Evolutionary conservation across 2,888 invertebrate species (phyloP).

Genomic region (Cremastinae sp.): DNA sequence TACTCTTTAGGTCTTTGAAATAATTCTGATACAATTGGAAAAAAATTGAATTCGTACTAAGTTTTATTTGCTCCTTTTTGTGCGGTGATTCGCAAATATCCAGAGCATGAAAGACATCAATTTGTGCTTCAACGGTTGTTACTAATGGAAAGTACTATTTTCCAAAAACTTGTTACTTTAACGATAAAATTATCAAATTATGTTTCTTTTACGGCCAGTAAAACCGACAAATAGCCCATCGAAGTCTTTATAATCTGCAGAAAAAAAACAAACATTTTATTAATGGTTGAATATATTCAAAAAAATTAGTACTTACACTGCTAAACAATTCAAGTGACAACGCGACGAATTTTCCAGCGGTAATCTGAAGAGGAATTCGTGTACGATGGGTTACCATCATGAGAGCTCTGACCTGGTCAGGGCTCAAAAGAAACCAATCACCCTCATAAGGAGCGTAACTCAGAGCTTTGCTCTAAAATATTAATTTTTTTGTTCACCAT

Average conservation of each 20-base stretch:
- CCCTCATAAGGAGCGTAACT: conserved; percentile 64
- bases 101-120: neutral
- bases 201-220: conserved; percentile 58
- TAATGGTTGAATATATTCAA: no score
- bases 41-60: no score
- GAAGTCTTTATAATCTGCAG: conserved; percentile 62
- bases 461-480: conserved; percentile 62
- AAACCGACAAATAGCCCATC: conserved; percentile 63
- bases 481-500: no score
- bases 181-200: conserved; percentile 3
- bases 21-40: no score
- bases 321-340: conserved; percentile 69
- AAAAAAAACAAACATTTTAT: no score
- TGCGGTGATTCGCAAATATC: no score
- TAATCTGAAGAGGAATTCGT: conserved; percentile 67
- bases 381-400: conserved; percentile 64
- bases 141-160: no score
- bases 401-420: conserved; percentile 59
- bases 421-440: conserved; percentile 66
- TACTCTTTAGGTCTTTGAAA: no score
- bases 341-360: conserved; percentile 69
- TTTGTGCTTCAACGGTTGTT: neutral
- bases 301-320: conserved; percentile 64
- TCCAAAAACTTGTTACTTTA: no score
- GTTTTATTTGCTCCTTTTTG: neutral